phyloP scores from a whole-genome alignment of 2,797 vertebrate genomes.

The Phrynocephalus forsythii region DNA sequence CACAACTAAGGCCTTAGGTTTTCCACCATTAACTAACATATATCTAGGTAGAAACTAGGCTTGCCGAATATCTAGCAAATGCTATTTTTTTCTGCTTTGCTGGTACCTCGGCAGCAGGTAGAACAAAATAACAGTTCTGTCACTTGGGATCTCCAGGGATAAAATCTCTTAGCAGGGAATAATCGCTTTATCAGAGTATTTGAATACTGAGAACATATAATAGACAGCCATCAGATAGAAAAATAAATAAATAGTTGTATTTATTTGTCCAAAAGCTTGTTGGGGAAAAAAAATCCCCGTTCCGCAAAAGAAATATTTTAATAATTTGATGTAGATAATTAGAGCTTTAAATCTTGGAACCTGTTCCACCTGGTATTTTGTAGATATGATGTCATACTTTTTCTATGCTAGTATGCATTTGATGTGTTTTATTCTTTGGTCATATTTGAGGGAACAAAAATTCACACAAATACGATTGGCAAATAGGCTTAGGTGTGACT shows the following conservation, averaged over 20 bases:
- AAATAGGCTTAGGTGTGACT: conserved; percentile 57
- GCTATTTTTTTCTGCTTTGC: too few species aligned
- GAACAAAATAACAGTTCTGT: background rate
- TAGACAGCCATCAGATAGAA: background rate
- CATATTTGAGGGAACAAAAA: conserved; percentile 39
- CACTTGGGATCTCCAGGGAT: background rate
- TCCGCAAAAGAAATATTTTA: conserved; percentile 67
- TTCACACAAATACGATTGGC: conserved; percentile 43
- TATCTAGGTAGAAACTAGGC: background rate
- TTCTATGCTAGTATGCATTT: conserved; percentile 66
- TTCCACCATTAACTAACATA: background rate
- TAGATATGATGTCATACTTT: conserved; percentile 60
- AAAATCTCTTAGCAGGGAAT: background rate
- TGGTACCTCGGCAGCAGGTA: background rate
- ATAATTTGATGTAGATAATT: conserved; percentile 71
- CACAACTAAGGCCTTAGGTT: background rate
- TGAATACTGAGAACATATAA: conserved; percentile 3
- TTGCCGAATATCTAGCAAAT: background rate
- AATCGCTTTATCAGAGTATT: background rate
- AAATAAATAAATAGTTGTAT: background rate
- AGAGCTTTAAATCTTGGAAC: conserved; percentile 55
- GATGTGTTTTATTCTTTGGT: conserved; percentile 59
- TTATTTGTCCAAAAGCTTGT: conserved; percentile 12
- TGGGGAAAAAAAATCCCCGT: background rate
- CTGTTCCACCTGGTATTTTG: conserved; percentile 60